Base-by-base conservation (phyloP, 1,140 invertebrate genomes). In the Oreohelix idahoensis region DNA sequence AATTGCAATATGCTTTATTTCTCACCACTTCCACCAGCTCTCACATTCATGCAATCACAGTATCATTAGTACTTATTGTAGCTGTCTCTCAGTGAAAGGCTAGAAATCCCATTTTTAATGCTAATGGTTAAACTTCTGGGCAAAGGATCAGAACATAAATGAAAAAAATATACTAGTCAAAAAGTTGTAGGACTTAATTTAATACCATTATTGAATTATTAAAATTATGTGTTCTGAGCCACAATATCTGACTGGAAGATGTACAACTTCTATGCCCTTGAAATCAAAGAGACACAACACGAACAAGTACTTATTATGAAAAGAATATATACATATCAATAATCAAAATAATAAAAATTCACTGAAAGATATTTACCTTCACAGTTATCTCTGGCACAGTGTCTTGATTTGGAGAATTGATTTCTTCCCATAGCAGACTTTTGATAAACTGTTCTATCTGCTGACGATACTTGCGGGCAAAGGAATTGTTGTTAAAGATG, bases 401-500 rank as follows among this genome's bases (percentile, higher is more conserved):
- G 15, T 80, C 79, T 29, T 63, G 77, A 17, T 20, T 20, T 5
- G 20, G 0, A 20, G 66, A 71, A 36, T 80, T 49, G 35, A 82
- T 45, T 26, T 82, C 80, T 74, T 73, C 51, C 80, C 80, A 82
- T 45, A 82, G 45, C 1, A 82, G 71, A 53, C 80, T 42, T 32
- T 82, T 79, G 23, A 91, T 85, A 73, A 87, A 91, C 36, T 87
- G 84, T 76, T 91, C 90, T 71, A 91, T 90, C 73, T 87, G 82
- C 32, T 84, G 82, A 23, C 88, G 84, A 83, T 90, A 89, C 39
- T 89, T 90, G 69, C 90, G 87, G 58, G 90, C 88, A 88, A 91
- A 90, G 42, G 66, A 83, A 79, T 90, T 91, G 81, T 91, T 91
- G 38, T 90, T 88, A 53, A 88, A 91, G 29, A 91, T 81, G 4